Evolutionary conservation across 1,140 invertebrate species (phyloP).

Genomic region (Drosophila truncata): DNA sequence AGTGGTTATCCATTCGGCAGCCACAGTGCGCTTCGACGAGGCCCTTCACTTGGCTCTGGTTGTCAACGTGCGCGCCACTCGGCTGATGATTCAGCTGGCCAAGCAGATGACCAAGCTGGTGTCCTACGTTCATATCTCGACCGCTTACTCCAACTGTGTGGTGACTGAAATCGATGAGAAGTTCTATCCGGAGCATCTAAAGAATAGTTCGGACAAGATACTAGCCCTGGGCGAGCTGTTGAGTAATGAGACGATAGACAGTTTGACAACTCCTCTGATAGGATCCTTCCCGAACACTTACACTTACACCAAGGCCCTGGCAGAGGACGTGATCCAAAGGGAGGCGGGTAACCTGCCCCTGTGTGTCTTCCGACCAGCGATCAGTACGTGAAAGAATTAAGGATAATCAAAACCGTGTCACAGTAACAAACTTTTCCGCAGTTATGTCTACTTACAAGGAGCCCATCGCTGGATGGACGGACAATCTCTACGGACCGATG

Average conservation of each 20-base stretch:
- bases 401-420: too few species aligned
- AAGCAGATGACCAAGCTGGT: constrained; percentile 89
- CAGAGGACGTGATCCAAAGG: constrained; percentile 90
- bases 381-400: constrained; percentile 87
- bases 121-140: constrained; percentile 89
- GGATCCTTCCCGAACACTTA: constrained; percentile 93
- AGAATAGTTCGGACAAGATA: constrained; percentile 89
- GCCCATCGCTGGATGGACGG: constrained; percentile 91
- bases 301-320: constrained; percentile 92
- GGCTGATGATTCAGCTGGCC: constrained; percentile 86
- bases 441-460: constrained; percentile 93
- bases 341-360: constrained; percentile 89
- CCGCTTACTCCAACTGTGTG: constrained; percentile 90
- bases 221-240: constrained; percentile 85
- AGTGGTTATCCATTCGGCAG: constrained; percentile 94
- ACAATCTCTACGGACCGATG: constrained; percentile 96
- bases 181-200: constrained; percentile 89
- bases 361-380: constrained; percentile 90
- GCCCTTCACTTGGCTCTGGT: constrained; percentile 88
- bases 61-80: constrained; percentile 88
- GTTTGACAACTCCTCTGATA: constrained; percentile 89
- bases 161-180: constrained; percentile 87
- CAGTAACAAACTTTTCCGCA: constrained; percentile 87
- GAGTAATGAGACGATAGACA: constrained; percentile 87
- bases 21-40: constrained; percentile 94